phyloP scores from a whole-genome alignment of 2,888 invertebrate genomes.

The Scrobipalpa atriplicella region DNA sequence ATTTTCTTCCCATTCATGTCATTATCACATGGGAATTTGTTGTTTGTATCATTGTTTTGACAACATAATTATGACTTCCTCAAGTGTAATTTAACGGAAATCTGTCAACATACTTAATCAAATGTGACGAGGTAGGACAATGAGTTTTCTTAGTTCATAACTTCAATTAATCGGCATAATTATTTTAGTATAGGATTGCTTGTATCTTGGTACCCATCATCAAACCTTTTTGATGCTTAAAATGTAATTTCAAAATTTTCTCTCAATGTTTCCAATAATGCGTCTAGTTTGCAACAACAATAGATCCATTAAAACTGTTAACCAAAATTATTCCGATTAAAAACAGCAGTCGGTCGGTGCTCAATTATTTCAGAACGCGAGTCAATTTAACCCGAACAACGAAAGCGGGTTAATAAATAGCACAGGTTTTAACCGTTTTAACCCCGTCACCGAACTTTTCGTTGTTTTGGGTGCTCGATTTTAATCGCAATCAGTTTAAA shows the following conservation, averaged over 20 bases:
- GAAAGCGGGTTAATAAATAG: conserved; percentile 15
- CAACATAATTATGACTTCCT: too few relatives aligned
- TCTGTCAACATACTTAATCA: too few relatives aligned
- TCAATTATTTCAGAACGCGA: conserved; percentile 19
- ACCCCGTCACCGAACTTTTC: conserved; percentile 18
- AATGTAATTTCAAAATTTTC: too few relatives aligned
- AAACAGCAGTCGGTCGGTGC: conserved; percentile 5
- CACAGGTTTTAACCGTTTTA: conserved; percentile 6
- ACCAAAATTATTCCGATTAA: conserved; percentile 4
- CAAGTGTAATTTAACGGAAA: too few relatives aligned
- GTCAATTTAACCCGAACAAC: conserved; percentile 29
- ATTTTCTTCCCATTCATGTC: conserved; percentile 19
- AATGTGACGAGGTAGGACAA: too few relatives aligned
- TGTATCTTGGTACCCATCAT: not conserved
- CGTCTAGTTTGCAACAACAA: not conserved
- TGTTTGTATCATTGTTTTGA: not conserved
- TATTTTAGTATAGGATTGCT: too few relatives aligned
- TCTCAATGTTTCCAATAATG: not conserved
- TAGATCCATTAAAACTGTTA: not conserved
- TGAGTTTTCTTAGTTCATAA: too few relatives aligned
- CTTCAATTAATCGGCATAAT: too few relatives aligned
- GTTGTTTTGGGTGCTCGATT: not conserved
- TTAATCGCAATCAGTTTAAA: conserved; percentile 16
- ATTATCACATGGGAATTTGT: conserved; percentile 17
- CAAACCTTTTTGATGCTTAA: too few relatives aligned